Base-by-base conservation (phyloP, 2,888 invertebrate species). In the Hypomecis atomaria region DNA sequence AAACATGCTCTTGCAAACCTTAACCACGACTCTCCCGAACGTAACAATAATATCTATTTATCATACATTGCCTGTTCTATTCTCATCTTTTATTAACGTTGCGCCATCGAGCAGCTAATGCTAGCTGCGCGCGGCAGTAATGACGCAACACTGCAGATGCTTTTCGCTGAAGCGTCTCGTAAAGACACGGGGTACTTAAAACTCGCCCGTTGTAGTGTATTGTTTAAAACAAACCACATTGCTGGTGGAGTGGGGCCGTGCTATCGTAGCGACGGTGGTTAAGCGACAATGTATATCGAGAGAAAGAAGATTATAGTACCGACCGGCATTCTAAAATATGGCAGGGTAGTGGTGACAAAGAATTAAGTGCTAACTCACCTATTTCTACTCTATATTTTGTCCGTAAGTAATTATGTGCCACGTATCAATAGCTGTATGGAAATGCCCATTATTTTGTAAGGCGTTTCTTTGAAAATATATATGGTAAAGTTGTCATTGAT, bases 221-320 rank as follows among this genome's bases (percentile, higher is more conserved):
- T 86, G 85, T 84, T 82, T 80, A 75, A 75, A 79, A 81, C 78
- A 78, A 78, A 82, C 77, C 79, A 80, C 83, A 85, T 83, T 81
- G 84, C 85, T 78, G 70, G 78, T 72, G 72, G 65, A 71, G 75
- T 77, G 73, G 75, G 77, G 65, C 62, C 63, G 76, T 69, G 8
- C 71, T 59, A 69, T 71, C 71, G 67, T 67, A 73, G 67, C 67
- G 70, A 65, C 61, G 62, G 62, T 71, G 69, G 72, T 64, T 59
- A 70, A 64, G 65, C 71, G 74, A 82, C 84, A 83, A 82, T 85
- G 83, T 85, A 84, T 70, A 71, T 63, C 66, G 78, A 73, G 72
- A 62, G 52, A 59, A 55, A 58, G 66, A 67, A 60, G 58, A 61
- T 69, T 62, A 72, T 62, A 50, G 71, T 53, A 56, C 59, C 67